Base-by-base conservation (phyloP, 2,888 invertebrate genomes). In the Hydrotaea cyrtoneurina region DNA sequence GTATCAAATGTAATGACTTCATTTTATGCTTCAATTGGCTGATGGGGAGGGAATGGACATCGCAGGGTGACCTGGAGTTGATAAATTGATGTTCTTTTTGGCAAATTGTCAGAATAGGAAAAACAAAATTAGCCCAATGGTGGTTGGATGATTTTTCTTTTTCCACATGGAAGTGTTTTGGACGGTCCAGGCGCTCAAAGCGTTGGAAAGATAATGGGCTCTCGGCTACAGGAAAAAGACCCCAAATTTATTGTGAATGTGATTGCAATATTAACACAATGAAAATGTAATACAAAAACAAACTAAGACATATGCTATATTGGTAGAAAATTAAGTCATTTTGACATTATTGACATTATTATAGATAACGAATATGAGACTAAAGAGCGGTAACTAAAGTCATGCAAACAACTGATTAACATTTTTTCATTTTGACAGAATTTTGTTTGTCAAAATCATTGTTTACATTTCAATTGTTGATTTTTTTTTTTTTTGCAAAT, bases 1-100 rank as follows among this genome's bases (percentile, higher is more conserved):
- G 39, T 69, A 23, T 69, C 69, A 46, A 69, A 43, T 23, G 15
- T 43, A 69, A 69, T 69, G 43, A 43, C 69, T 69, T 39, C 66
- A 39, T 66, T 66, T 39, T 66, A 17, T 66, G 36, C 62, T 1
- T 10, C n/a, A 62, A 62, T 31, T 62, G 23, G 31, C n/a, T 10
- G 31, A 39, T 10, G 62, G 4, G 55, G 39, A 8, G 11, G 4
- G 39, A n/a, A n/a, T n/a, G n/a, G n/a, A n/a, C n/a, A n/a, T n/a
- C 39, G 13, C 3, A 1, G 39, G 39, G 62, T 17, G 62, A 23
- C 50, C 13, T 62, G 5, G 31, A 62, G 31, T 62, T 62, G 62
- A 62, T 62, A 62, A 31, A 62, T 31, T 26, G 62, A 62, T 62
- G 62, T 31, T 59, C 26, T 59, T 59, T n/a, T 62, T 31, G 62